Evolutionary conservation across 2,888 invertebrate genomes (phyloP), one percentile per base, ranked within the genome.

Genomic region (Odontocolon sp.): DNA sequence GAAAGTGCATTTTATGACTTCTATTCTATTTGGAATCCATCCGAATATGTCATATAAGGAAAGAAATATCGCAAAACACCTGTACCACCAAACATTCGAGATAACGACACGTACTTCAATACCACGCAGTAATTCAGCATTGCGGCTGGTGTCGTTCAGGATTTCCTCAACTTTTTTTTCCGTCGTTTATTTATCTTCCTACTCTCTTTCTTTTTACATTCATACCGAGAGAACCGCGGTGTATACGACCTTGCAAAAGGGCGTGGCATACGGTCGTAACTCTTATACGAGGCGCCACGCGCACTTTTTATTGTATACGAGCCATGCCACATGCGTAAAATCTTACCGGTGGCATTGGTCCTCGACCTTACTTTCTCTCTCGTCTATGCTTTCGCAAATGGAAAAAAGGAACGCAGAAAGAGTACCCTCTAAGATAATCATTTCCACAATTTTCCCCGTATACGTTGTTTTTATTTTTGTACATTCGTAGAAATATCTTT

Each of bases 261-360:
- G 71, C 67, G 77, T 71, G 77, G 68, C 67, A 36, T 33, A 72
- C 47, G 50, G 50, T 72, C 77, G 68, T 77, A 72, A 77, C 42
- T 72, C 67, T 68, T 8, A 26, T 38, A 54, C 31, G 56, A 23
- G 75, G 61, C 69, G 63, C 64, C 33, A 9, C 47, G 18, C 38
- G 42, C 40, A 6, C 11, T 33, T 68, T 77, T 72, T 72, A 50
- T 18, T 2, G 38, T 64, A 36, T 45, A 54, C 52, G 57, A 50
- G 36, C 36, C 54, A 47, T 61, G 16, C 50, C 21, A 23, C 54
- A 38, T 52, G 23, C 68, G 63, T 42, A 16, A 68, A 50, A 71
- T 38, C 26, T 63, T 64, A 23, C 4, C 42, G n/a, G 33, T 21
- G 45, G 11, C 18, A 6, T n/a, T 3, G 9, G 56, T 45, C 11